Conservation (phyloP, 2,113 vertebrate genomes). For the Rhabdomys dilectus region DNA sequence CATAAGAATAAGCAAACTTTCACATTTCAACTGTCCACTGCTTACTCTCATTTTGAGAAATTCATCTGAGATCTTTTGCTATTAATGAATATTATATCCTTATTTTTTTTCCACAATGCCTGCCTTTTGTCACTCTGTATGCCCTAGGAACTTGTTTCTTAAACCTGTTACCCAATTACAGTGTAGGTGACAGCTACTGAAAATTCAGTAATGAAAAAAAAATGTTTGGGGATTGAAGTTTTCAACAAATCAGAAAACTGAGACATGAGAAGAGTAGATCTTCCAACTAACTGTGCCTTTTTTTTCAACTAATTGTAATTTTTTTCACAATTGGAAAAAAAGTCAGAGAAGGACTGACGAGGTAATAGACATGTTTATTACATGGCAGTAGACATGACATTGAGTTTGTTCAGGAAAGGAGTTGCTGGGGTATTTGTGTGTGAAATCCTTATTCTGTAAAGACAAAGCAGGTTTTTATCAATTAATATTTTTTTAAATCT, state of each 20-base stretch:
- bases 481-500: neutral
- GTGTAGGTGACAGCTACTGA: neutral
- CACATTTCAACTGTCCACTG: conserved; percentile 13
- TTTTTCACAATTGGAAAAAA: neutral
- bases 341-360: neutral
- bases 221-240: neutral
- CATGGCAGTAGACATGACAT: fast-evolving
- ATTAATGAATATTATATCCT: conserved; percentile 40
- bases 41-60: neutral
- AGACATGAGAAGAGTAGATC: neutral
- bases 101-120: conserved; percentile 27
- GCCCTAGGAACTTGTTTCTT: conserved; percentile 23
- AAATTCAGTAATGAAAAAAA: conserved; percentile 27
- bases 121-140: neutral
- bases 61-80: conserved; percentile 40
- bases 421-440: fast-evolving
- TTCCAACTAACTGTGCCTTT: neutral
- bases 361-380: neutral
- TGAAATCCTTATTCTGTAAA: neutral
- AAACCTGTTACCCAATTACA: neutral
- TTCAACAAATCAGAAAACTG: neutral
- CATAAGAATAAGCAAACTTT: conserved; percentile 25
- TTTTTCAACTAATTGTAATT: no score
- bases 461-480: neutral
- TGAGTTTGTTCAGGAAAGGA: neutral